phyloP scores from a whole-genome alignment of 2,113 vertebrate species.

The Numida meleagris region DNA sequence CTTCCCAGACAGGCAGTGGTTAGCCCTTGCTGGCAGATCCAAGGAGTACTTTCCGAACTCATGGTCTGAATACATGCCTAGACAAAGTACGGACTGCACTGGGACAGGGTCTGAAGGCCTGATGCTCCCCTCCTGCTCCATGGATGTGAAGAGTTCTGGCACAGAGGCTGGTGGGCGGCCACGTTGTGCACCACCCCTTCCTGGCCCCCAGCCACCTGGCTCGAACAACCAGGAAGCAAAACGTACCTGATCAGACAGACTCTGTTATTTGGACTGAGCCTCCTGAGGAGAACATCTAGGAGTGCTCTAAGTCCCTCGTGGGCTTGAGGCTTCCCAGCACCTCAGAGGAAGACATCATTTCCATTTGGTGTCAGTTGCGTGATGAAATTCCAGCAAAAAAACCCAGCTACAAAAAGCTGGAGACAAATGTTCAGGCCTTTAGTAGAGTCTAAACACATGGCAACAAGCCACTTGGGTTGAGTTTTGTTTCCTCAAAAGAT shows the following conservation, averaged over 20 bases:
- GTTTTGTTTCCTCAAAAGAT: background rate
- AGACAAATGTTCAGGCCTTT: constrained; percentile 3
- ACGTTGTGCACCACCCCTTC: rapidly evolving
- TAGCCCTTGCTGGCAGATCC: constrained; percentile 19
- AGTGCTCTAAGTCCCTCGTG: background rate
- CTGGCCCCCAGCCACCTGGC: rapidly evolving
- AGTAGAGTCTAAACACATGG: background rate
- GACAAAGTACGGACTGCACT: background rate
- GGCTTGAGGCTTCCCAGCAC: background rate
- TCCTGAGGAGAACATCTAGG: background rate
- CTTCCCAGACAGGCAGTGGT: constrained; percentile 32
- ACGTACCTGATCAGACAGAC: background rate
- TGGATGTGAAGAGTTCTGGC: background rate
- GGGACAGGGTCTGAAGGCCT: background rate
- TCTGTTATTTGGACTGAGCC: background rate
- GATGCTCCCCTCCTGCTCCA: background rate
- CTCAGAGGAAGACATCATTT: background rate
- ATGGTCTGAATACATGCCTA: background rate
- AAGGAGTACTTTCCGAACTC: background rate
- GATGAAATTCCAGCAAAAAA: background rate
- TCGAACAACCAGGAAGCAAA: background rate
- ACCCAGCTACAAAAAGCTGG: background rate
- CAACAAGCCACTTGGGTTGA: background rate
- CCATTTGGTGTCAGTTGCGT: background rate
- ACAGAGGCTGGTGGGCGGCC: background rate